Evolutionary conservation across 2,113 vertebrate genomes (phyloP).

Genomic region (Channa argus): DNA sequence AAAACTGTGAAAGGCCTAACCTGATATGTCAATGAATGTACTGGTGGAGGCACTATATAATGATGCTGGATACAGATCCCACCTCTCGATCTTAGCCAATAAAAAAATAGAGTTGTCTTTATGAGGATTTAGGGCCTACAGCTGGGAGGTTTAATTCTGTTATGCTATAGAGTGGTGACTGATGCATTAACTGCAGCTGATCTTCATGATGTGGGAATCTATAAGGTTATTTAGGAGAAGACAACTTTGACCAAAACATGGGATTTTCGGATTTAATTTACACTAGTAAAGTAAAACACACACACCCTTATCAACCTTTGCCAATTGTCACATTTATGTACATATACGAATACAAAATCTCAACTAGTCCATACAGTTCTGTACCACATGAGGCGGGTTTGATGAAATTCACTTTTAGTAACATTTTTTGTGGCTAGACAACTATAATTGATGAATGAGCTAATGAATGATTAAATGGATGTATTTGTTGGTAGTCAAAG

Average conservation of each 20-base stretch:
- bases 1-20: constrained; percentile 82
- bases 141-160: constrained; percentile 2
- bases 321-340: constrained; percentile 75
- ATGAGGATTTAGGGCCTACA: constrained; percentile 29
- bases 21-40: constrained; percentile 82
- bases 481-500: constrained; percentile 62
- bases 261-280: constrained; percentile 59
- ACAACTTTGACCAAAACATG: constrained; percentile 46
- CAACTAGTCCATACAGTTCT: constrained; percentile 56
- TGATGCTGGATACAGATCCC: constrained; percentile 60
- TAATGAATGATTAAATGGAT: constrained; percentile 69
- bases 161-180: constrained; percentile 20
- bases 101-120: constrained; percentile 51
- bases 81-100: constrained; percentile 55
- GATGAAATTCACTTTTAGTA: constrained; percentile 32
- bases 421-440: constrained; percentile 49
- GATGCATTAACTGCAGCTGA: constrained; percentile 37
- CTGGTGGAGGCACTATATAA: constrained; percentile 82
- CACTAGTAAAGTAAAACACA: constrained; percentile 54
- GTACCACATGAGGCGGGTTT: constrained; percentile 54
- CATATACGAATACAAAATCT: constrained; percentile 65
- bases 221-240: constrained; percentile 22
- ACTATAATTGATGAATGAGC: constrained; percentile 45
- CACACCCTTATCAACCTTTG: constrained; percentile 65
- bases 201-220: constrained; percentile 23